Evolutionary conservation across 2,888 invertebrate genomes (phyloP).

Genomic region (Epicampocera succincta): DNA sequence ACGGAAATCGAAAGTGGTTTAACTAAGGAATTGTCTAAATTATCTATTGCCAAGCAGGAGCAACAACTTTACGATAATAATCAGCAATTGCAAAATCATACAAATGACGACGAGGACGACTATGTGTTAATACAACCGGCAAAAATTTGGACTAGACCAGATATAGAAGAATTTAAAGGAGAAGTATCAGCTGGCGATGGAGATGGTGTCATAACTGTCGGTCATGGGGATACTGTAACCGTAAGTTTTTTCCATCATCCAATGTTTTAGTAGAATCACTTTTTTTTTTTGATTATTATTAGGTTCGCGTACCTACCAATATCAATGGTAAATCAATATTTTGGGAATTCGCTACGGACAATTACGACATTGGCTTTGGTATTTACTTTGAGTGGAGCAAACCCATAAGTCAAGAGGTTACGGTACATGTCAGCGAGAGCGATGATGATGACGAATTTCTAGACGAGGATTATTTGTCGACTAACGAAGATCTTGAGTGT

Average conservation of each 20-base stretch:
- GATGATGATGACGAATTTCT: constrained; percentile 86
- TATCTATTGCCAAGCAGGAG: constrained; percentile 38
- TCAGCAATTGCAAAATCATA: constrained; percentile 72
- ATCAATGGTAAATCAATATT: constrained; percentile 95
- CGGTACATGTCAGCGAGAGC: constrained; percentile 97
- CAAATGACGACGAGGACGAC: constrained; percentile 78
- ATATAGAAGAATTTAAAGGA: constrained; percentile 94
- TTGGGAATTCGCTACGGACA: constrained; percentile 99
- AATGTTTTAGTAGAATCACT: neutral
- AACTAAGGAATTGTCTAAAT: constrained; percentile 54
- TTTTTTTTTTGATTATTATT: constrained; percentile 10
- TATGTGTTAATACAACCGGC: constrained; percentile 86
- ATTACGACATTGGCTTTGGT: constrained; percentile 98
- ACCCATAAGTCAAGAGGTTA: constrained; percentile 89
- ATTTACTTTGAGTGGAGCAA: constrained; percentile 99
- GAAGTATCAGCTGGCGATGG: constrained; percentile 90
- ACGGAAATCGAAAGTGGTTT: constrained; percentile 72
- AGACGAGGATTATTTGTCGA: constrained; percentile 81
- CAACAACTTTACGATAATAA: constrained; percentile 56
- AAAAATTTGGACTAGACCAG: constrained; percentile 97
- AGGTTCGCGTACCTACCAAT: constrained; percentile 96
- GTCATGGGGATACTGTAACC: constrained; percentile 98
- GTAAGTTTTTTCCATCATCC: constrained; percentile 82
- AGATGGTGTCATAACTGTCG: constrained; percentile 95
- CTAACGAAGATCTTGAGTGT: constrained; percentile 85